These are phyloP conservation scores for Lithosia quadra DNA, from an alignment of 2,888 invertebrate genomes.

Conservation along the genomic window DNA sequence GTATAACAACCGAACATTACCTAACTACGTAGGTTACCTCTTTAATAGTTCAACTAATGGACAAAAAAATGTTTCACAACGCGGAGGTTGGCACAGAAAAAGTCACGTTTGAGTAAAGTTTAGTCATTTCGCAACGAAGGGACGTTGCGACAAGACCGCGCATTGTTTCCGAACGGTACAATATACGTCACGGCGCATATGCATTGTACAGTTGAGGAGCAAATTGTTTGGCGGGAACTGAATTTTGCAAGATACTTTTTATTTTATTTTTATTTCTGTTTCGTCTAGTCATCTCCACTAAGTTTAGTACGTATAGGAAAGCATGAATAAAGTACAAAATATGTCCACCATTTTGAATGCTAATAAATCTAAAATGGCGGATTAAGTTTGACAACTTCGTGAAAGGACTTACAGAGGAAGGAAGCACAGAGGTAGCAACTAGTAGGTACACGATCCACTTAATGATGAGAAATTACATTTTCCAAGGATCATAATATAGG, in stretches of 20 bases:
- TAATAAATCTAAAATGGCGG: background rate
- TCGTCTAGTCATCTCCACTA: background rate
- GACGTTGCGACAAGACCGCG: slow-evolving; percentile 42
- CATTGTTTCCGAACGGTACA: slow-evolving; percentile 42
- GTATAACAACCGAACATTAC: slow-evolving; percentile 13
- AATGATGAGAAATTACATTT: no score
- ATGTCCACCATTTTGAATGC: background rate
- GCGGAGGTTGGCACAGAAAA: slow-evolving; percentile 50
- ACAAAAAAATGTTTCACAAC: slow-evolving; percentile 28
- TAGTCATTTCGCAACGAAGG: slow-evolving; percentile 42
- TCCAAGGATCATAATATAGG: no score
- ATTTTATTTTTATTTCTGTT: background rate
- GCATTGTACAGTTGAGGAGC: slow-evolving; percentile 18
- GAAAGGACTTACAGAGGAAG: background rate
- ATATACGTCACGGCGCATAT: slow-evolving; percentile 18
- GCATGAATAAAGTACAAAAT: background rate
- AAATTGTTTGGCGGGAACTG: slow-evolving; percentile 5
- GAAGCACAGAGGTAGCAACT: no score
- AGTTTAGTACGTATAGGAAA: background rate
- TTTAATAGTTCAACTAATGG: slow-evolving; percentile 21
- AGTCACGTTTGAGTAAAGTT: slow-evolving; percentile 51
- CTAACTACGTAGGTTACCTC: slow-evolving; percentile 11
- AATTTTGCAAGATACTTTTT: slow-evolving; percentile 9
- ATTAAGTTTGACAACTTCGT: background rate
- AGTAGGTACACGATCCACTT: no score